These are phyloP conservation scores for Holcopasites calliopsidis DNA, from an alignment of 1,140 invertebrate genomes.

Conservation along the genomic window DNA sequence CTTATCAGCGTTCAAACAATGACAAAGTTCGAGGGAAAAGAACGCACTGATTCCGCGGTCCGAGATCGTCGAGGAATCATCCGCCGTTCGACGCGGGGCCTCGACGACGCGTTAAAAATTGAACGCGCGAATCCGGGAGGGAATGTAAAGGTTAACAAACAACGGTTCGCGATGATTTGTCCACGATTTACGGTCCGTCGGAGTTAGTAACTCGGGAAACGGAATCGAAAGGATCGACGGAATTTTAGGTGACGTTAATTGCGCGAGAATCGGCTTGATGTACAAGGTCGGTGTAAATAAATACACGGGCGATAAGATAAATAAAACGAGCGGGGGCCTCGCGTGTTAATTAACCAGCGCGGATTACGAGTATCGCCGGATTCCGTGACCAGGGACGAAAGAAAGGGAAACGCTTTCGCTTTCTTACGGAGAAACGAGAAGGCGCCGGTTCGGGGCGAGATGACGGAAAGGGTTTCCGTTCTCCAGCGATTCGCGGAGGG, in stretches of 20 bases:
- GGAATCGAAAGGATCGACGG: too few species aligned
- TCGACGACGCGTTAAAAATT: too few species aligned
- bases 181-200: too few species aligned
- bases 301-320: neutral
- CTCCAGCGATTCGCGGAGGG: neutral
- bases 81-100: neutral
- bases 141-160: too few species aligned
- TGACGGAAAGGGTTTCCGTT: conserved; percentile 11
- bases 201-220: too few species aligned
- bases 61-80: neutral
- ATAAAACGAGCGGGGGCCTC: neutral
- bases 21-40: conserved; percentile 1
- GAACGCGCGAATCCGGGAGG: too few species aligned
- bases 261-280: neutral
- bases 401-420: neutral
- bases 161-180: too few species aligned
- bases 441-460: too few species aligned
- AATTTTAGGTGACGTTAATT: neutral
- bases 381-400: neutral
- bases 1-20: conserved; percentile 26
- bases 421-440: neutral
- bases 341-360: neutral
- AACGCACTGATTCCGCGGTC: neutral
- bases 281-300: neutral
- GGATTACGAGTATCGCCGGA: too few species aligned